These are phyloP conservation scores for Hesperophylax magnus DNA, from an alignment of 1,140 invertebrate species.

Conservation along the genomic window DNA sequence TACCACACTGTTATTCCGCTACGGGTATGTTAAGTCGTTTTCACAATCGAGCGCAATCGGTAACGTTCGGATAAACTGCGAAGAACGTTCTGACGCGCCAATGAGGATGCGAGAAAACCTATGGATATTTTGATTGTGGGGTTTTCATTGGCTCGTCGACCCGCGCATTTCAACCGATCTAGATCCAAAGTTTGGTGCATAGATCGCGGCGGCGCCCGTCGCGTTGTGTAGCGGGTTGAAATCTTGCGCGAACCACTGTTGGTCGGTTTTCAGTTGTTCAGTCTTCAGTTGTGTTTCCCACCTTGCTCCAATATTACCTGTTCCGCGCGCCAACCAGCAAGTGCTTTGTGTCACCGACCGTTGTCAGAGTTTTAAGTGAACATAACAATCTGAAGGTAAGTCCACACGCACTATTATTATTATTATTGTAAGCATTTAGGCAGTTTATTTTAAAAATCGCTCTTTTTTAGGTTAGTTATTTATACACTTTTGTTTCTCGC, in stretches of 20 bases:
- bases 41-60: too few species aligned
- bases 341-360: constrained; percentile 3
- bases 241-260: too few species aligned
- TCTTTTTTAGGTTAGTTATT: too few species aligned
- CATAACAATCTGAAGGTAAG: constrained; percentile 23
- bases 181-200: background rate
- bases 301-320: background rate
- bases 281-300: background rate
- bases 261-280: background rate
- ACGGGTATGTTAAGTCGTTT: too few species aligned
- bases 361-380: constrained; percentile 28
- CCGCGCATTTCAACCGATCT: background rate
- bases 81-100: too few species aligned
- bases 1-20: too few species aligned
- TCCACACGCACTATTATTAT: background rate
- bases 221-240: background rate
- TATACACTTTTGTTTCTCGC: too few species aligned
- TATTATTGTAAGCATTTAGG: too few species aligned
- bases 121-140: background rate
- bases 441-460: too few species aligned
- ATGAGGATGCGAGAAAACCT: too few species aligned
- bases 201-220: background rate
- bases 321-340: background rate
- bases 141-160: background rate
- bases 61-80: too few species aligned